Evolutionary conservation across 1,140 invertebrate genomes (phyloP).

Genomic region (Capitella teleta): DNA sequence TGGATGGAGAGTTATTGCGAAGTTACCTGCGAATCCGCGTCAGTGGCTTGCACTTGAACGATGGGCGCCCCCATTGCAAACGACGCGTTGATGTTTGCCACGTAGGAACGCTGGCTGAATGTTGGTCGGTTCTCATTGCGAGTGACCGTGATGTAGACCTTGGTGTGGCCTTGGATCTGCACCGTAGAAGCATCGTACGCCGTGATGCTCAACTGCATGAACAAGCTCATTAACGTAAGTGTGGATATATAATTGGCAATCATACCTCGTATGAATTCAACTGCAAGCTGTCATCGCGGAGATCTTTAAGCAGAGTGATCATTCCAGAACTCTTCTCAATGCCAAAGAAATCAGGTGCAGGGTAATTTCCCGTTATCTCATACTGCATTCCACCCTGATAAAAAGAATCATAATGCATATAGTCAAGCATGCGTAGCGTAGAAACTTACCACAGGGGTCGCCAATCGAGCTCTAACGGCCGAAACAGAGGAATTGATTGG

Average conservation of each 20-base stretch:
- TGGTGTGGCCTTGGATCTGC: neutral
- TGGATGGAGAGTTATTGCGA: neutral
- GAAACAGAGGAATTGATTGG: neutral
- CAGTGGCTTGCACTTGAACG: neutral
- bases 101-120: slow-evolving; percentile 1
- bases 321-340: neutral
- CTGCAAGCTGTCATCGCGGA: slow-evolving; percentile 7
- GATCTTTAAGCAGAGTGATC: neutral
- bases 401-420: too few species aligned
- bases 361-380: slow-evolving; percentile 8
- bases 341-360: slow-evolving; percentile 8
- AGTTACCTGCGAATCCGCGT: neutral
- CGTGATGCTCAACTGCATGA: neutral
- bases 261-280: slow-evolving; percentile 3
- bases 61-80: neutral
- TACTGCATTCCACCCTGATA: slow-evolving; percentile 6
- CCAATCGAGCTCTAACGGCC: neutral
- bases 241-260: neutral
- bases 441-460: neutral
- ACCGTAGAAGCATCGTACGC: slow-evolving; percentile 4
- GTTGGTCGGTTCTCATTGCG: slow-evolving; percentile 6
- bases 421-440: neutral
- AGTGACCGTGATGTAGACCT: slow-evolving; percentile 2
- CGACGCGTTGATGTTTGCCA: neutral
- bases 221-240: neutral